Evolutionary conservation across 2,797 vertebrate species (phyloP), one percentile per base, ranked within the genome.

Genomic region (Netta rufina): DNA sequence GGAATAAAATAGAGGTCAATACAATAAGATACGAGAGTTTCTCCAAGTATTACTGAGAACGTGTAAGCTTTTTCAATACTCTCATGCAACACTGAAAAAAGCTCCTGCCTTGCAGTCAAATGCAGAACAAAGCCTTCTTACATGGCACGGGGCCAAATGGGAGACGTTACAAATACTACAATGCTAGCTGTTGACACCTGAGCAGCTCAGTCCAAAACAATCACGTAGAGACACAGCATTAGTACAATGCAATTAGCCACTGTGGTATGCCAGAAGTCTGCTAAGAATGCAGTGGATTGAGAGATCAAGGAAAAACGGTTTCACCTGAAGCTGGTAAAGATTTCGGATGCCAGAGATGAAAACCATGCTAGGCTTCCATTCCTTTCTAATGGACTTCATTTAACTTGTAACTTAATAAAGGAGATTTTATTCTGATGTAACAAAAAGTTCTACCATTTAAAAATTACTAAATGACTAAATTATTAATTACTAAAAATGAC

Each of bases 251-350:
- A 64, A 73, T 56, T 58, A 84, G 62, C 89, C 82, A 84, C 77
- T 56, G 87, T 12, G 38, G 56, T 73, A 41, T n/a, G 51, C 65
- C 76, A 25, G 17, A 74, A 51, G 33, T 47, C 15, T 62, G 54
- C 80, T 87, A 77, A 80, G 70, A 81, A 15, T 0, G 22, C 80
- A 86, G 49, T 53, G 71, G 84, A 92, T 83, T 76, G 91, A 82
- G 61, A 94, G 75, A 84, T 80, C 75, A 91, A 58, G 76, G 57
- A 41, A 90, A 85, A 89, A 83, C 17, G 32, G 28, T 64, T 90
- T 90, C 81, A 88, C n/a, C 80, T 88, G 83, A 86, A 92, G 79
- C 36, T 69, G 73, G 58, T 60, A 60, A 64, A 69, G 28, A 73
- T 66, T 76, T 36, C 56, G 57, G 53, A 73, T 43, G 49, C 24